Percentiles rank a stretch among this genome's conserved stretches.
Evolutionary conservation across 2,113 vertebrate genomes (phyloP).

Genomic region (Semicossyphus pulcher): DNA sequence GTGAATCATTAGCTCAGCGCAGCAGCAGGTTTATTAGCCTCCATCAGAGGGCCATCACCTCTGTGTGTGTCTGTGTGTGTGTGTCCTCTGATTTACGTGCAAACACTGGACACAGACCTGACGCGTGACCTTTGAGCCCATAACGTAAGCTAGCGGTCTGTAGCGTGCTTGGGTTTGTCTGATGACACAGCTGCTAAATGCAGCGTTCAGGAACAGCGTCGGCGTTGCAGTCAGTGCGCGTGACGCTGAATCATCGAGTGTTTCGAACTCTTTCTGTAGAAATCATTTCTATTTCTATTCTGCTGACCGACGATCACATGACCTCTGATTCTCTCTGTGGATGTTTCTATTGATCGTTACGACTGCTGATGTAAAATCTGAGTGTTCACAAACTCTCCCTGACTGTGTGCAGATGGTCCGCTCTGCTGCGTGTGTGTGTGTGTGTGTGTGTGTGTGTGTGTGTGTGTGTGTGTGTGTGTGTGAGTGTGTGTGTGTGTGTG

Average conservation of each 20-base stretch:
- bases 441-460: too few relatives aligned
- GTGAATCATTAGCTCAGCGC: conserved; percentile 48
- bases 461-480: too few relatives aligned
- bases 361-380: not conserved
- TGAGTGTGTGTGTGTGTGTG: too few relatives aligned
- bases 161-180: not conserved
- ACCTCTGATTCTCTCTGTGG: conserved; percentile 11
- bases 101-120: too few relatives aligned
- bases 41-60: conserved; percentile 34
- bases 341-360: conserved; percentile 18
- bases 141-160: too few relatives aligned
- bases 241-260: conserved; percentile 12
- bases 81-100: too few relatives aligned
- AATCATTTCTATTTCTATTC: conserved; percentile 18
- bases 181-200: not conserved
- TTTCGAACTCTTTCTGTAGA: conserved; percentile 20
- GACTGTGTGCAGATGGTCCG: conserved; percentile 47
- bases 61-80: too few relatives aligned
- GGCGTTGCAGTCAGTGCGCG: not conserved
- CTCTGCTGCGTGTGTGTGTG: conserved; percentile 40
- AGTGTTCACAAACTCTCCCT: conserved; percentile 8
- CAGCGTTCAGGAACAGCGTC: conserved; percentile 3
- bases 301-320: conserved; percentile 7
- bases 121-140: too few relatives aligned
- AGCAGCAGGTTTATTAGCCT: conserved; percentile 42